These are phyloP conservation scores for Synanthedon vespiformis DNA, from an alignment of 2,888 invertebrate species.

Conservation along the genomic window DNA sequence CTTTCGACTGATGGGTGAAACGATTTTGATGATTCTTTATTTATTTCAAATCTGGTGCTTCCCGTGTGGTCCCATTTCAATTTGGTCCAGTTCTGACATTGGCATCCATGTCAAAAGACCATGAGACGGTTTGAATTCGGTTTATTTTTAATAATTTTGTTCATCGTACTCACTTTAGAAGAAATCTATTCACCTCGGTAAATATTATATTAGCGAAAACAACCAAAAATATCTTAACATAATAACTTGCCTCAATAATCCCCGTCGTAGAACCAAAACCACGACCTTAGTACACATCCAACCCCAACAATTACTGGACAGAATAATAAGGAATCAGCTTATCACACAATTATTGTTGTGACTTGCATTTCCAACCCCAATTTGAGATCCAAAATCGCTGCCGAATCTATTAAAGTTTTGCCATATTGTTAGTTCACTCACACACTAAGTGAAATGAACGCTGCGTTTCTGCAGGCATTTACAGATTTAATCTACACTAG, in stretches of 20 bases:
- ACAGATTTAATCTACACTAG: no score
- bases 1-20: no score
- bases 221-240: background rate
- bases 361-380: constrained; percentile 28
- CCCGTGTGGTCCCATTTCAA: no score
- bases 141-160: no score
- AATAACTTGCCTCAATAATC: background rate
- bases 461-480: background rate
- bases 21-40: no score
- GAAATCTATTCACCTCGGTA: no score
- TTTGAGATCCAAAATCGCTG: background rate
- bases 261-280: background rate
- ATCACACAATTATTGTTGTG: constrained; percentile 21
- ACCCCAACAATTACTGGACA: constrained; percentile 3
- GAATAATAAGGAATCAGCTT: constrained; percentile 27
- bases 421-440: background rate
- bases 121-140: no score
- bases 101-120: no score
- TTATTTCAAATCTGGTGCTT: no score
- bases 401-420: background rate
- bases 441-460: background rate
- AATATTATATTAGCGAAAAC: no score
- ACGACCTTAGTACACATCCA: background rate
- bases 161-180: no score
- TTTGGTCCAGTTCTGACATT: no score